phyloP scores from a whole-genome alignment of 2,888 invertebrate species.

The Sinelater perroti region DNA sequence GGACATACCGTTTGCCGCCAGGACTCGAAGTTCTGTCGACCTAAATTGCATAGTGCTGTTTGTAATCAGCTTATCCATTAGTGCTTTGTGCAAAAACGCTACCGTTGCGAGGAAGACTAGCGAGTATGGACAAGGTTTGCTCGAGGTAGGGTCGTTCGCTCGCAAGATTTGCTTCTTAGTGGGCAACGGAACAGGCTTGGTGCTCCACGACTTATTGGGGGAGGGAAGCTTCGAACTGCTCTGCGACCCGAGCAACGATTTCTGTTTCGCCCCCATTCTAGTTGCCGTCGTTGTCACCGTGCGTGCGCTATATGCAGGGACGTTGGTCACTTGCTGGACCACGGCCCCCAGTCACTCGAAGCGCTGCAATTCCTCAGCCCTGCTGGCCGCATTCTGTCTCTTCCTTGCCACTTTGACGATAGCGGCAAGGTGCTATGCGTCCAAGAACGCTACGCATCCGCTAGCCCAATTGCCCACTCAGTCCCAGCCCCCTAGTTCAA shows the following conservation, averaged over 20 bases:
- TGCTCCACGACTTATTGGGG: constrained; percentile 3
- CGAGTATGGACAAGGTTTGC: constrained; percentile 10
- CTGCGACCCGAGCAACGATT: not conserved
- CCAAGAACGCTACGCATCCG: constrained; percentile 47
- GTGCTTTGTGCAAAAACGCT: not conserved
- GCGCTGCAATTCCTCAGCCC: constrained; percentile 50
- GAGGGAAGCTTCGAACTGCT: not conserved
- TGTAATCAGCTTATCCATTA: constrained; percentile 1
- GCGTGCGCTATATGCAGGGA: constrained; percentile 55
- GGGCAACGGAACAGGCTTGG: constrained; percentile 2
- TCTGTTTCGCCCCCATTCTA: constrained; percentile 27
- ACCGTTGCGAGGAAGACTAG: constrained; percentile 1
- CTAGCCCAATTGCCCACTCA: constrained; percentile 49
- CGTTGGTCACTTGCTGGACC: constrained; percentile 56
- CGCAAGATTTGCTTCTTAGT: constrained; percentile 4
- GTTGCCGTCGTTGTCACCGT: constrained; percentile 48
- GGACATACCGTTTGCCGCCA: not conserved
- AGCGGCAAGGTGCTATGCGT: constrained; percentile 71
- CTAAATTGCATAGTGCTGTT: constrained; percentile 7
- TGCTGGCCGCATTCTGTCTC: constrained; percentile 54
- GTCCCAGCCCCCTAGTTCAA: constrained; percentile 39
- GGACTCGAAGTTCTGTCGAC: constrained; percentile 1
- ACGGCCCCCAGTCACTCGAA: constrained; percentile 53
- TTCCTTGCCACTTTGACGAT: constrained; percentile 62
- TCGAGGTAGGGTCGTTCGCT: constrained; percentile 11